These are phyloP conservation scores for Rana temporaria DNA, from an alignment of 2,113 vertebrate species.

Conservation along the genomic window DNA sequence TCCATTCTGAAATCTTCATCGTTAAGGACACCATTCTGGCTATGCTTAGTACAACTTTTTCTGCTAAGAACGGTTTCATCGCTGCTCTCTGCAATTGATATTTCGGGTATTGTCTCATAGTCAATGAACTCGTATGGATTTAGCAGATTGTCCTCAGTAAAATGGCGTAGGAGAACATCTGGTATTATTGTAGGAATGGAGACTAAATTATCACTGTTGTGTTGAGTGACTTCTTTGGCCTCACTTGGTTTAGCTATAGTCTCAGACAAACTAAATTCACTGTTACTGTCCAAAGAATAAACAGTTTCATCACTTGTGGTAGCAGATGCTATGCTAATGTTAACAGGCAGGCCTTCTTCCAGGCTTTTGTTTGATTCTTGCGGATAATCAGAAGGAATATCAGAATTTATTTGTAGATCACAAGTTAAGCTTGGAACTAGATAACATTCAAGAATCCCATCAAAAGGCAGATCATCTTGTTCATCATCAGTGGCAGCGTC, in stretches of 20 bases:
- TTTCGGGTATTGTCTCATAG: conserved; percentile 83
- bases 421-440: conserved; percentile 17
- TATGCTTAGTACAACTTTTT: conserved; percentile 49
- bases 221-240: not conserved
- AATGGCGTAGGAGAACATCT: conserved; percentile 74
- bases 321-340: not conserved
- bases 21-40: not conserved
- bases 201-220: not conserved
- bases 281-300: not conserved
- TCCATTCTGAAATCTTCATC: conserved; percentile 30
- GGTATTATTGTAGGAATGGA: conserved; percentile 66
- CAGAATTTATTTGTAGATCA: not conserved
- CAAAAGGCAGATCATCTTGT: conserved; percentile 81
- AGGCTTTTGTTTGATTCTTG: not conserved
- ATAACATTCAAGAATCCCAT: conserved; percentile 63
- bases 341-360: not conserved
- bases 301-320: not conserved
- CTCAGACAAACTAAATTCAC: conserved; percentile 28
- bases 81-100: conserved; percentile 76
- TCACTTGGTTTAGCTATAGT: not conserved
- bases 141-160: conserved; percentile 73
- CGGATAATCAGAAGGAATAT: not conserved
- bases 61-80: conserved; percentile 65
- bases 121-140: conserved; percentile 72
- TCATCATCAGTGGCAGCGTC: conserved; percentile 75